Conservation (phyloP, 2,797 vertebrate species). For the Nannoperca obscura region DNA sequence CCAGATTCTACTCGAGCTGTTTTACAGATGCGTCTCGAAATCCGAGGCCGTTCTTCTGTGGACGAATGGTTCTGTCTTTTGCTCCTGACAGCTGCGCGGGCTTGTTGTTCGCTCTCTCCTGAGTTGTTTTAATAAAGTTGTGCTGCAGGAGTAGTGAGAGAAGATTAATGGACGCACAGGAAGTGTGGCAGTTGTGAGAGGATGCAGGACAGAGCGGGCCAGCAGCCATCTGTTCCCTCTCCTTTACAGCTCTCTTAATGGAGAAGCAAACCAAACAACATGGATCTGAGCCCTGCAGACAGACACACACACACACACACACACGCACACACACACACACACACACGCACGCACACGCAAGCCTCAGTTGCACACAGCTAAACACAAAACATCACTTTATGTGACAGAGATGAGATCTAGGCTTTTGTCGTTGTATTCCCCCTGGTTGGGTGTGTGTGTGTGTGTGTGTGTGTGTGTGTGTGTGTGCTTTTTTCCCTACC, state of each 20-base stretch:
- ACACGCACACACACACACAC: constrained; percentile 23
- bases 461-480: constrained; percentile 20
- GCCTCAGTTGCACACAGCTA: constrained; percentile 71
- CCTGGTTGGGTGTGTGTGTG: constrained; percentile 69
- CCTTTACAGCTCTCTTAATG: constrained; percentile 94
- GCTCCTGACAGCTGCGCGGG: constrained; percentile 93
- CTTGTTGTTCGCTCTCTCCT: constrained; percentile 89
- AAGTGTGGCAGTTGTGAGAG: constrained; percentile 95
- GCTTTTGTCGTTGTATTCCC: constrained; percentile 83
- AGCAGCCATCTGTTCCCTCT: constrained; percentile 97
- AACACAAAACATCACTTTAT: constrained; percentile 85
- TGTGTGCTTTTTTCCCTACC: constrained; percentile 64
- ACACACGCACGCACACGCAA: constrained; percentile 20
- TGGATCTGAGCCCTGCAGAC: constrained; percentile 87
- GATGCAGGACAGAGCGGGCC: constrained; percentile 92
- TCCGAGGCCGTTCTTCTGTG: constrained; percentile 86
- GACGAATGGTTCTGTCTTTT: constrained; percentile 91
- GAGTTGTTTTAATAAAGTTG: constrained; percentile 95
- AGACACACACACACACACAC: constrained; percentile 55
- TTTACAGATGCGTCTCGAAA: constrained; percentile 90
- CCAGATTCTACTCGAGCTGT: constrained; percentile 87
- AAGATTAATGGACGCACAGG: constrained; percentile 99
- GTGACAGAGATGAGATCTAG: constrained; percentile 81
- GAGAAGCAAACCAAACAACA: constrained; percentile 91
- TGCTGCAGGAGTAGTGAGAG: constrained; percentile 94